Conservation (phyloP, 2,797 vertebrate genomes). For the Urosaurus nigricauda region DNA sequence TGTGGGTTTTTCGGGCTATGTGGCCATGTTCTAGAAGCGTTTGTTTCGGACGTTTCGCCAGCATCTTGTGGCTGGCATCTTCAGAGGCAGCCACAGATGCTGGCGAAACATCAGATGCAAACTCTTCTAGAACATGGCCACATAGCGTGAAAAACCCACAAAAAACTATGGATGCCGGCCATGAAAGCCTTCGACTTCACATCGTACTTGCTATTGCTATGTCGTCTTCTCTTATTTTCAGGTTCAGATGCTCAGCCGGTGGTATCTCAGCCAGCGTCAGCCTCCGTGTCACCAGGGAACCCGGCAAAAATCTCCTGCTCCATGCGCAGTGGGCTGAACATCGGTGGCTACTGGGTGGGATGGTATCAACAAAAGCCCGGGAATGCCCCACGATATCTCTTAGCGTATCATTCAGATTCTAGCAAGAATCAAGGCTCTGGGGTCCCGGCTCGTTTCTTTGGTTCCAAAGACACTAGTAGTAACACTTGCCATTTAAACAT, state of each 20-base stretch:
- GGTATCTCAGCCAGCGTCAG: slow-evolving; percentile 12
- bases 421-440: slow-evolving; percentile 2
- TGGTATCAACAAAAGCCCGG: slow-evolving; percentile 42
- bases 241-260: slow-evolving; percentile 20
- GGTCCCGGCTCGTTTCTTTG: slow-evolving; percentile 13
- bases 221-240: background rate
- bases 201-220: no score
- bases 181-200: no score
- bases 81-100: no score
- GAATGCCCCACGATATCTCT: slow-evolving; percentile 29
- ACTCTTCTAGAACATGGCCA: no score
- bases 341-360: fast-evolving
- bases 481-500: background rate
- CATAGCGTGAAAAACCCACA: no score
- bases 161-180: no score
- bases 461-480: slow-evolving; percentile 1
- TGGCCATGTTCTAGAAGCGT: no score
- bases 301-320: slow-evolving; percentile 18
- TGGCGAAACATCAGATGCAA: no score
- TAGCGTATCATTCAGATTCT: slow-evolving; percentile 43
- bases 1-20: no score
- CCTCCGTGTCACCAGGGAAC: background rate
- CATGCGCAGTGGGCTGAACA: background rate
- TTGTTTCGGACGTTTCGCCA: no score
- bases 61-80: no score